These are phyloP conservation scores for Troides oblongomaculatus DNA, from an alignment of 2,888 invertebrate species.

Conservation along the genomic window DNA sequence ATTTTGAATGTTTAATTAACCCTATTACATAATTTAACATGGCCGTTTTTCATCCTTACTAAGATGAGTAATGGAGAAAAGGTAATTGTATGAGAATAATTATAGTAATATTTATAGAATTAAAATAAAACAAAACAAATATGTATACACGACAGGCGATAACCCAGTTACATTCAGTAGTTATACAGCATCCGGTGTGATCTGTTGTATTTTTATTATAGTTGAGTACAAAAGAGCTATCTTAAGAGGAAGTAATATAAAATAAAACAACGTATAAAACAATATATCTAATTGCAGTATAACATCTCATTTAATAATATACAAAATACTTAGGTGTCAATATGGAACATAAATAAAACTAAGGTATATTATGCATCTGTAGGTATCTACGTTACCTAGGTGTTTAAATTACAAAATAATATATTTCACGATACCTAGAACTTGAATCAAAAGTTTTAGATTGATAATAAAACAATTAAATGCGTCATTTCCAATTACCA, in stretches of 20 bases:
- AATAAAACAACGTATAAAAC: slow-evolving; percentile 58
- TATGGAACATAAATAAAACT: slow-evolving; percentile 38
- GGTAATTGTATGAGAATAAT: too few species aligned
- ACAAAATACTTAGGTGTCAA: slow-evolving; percentile 62
- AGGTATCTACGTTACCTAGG: slow-evolving; percentile 6
- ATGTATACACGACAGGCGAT: too few species aligned
- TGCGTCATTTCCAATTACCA: slow-evolving; percentile 36
- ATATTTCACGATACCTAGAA: slow-evolving; percentile 26
- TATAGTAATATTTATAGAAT: too few species aligned
- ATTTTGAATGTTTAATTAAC: too few species aligned
- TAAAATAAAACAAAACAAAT: too few species aligned
- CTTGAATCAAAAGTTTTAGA: slow-evolving; percentile 21
- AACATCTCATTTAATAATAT: slow-evolving; percentile 77
- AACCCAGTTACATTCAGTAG: too few species aligned
- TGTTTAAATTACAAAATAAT: background rate
- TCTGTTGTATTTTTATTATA: too few species aligned
- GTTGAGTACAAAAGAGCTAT: too few species aligned
- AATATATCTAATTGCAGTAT: slow-evolving; percentile 79
- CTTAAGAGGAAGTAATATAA: background rate
- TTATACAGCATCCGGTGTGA: too few species aligned
- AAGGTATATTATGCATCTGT: background rate
- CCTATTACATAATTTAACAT: too few species aligned
- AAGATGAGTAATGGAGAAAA: too few species aligned
- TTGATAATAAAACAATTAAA: slow-evolving; percentile 41
- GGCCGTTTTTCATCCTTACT: too few species aligned